Base-by-base conservation (phyloP, 2,888 invertebrate genomes). In the Petrolisthes cinctipes region DNA sequence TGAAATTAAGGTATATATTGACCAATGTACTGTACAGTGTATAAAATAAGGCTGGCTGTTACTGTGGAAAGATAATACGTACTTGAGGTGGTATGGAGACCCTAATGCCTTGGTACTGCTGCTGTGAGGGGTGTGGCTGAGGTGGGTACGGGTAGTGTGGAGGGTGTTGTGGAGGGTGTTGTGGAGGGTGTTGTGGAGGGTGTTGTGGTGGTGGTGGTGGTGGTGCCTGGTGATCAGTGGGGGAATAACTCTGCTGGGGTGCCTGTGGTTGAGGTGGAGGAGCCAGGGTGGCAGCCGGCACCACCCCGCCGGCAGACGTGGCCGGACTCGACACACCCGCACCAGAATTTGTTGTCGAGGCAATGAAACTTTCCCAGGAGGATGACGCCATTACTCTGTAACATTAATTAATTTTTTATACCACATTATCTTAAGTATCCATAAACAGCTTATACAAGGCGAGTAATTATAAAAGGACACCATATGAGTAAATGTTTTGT, bases 321-420 rank as follows among this genome's bases (percentile, higher is more conserved):
- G 81, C 54, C 17, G 84, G 84, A 20, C 51, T 83, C 51, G 81
- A 14, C n/a, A 23, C 53, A 61, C n/a, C 73, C 7, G 66, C 75
- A 23, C 73, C 23, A 17, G 66, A 53, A 17, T 56, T 81, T 23
- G 71, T 20, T 17, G 86, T 56, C 9, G 86, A 83, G 4, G 87
- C 87, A 5, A 90, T 86, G 54, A 90, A 89, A 53, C 87, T 89
- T 37, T 90, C 90, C 90, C 90, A 90, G 66, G 89, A 88, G n/a
- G 90, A 88, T 37, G 90, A 90, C 71, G 90, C 90, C 90, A 90
- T 90, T 54, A n/a, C 71, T 14, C 61, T 61, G 17, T 17, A 61
- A 61, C 37, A 37, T 37, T 37, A 1, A 37, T 37, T 2, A 37
- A 37, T 37, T 37, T 0, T 37, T 37, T 1, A 37, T 37, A 37